A percentile compares a stretch with the other conserved stretches of the same genome.
phyloP scores from a whole-genome alignment of 2,888 invertebrate species.

The Acrocera orbiculus region DNA sequence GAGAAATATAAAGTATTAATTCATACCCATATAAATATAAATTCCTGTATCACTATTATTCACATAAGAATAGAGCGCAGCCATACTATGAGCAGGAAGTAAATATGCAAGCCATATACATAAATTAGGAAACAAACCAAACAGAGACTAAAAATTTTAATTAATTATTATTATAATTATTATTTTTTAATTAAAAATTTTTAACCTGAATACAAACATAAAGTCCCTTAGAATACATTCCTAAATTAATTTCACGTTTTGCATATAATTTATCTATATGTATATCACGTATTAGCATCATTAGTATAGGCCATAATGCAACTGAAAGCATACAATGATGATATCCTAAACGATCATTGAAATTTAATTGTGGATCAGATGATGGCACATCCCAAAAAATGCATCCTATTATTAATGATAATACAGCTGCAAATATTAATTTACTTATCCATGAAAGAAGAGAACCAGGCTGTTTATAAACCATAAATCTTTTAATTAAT shows the following conservation, averaged over 20 bases:
- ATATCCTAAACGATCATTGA: conserved; percentile 69
- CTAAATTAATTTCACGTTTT: conserved; percentile 62
- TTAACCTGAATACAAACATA: conserved; percentile 67
- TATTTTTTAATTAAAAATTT: not conserved
- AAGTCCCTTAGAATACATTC: conserved; percentile 59
- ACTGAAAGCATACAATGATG: conserved; percentile 69
- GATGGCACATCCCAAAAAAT: conserved; percentile 79
- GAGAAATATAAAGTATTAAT: no score
- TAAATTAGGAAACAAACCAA: conserved; percentile 59
- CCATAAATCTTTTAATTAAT: conserved; percentile 34
- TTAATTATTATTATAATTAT: not conserved
- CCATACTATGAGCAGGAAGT: conserved; percentile 79
- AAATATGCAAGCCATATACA: conserved; percentile 70
- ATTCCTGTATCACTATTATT: conserved; percentile 48
- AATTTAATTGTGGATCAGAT: conserved; percentile 51
- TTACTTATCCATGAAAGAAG: conserved; percentile 61
- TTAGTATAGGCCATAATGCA: conserved; percentile 57
- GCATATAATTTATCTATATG: conserved; percentile 41
- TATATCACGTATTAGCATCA: conserved; percentile 35
- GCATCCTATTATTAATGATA: conserved; percentile 70
- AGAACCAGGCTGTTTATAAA: conserved; percentile 75
- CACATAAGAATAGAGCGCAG: conserved; percentile 57
- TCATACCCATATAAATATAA: conserved; percentile 50
- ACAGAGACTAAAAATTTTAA: conserved; percentile 42
- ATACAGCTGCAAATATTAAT: conserved; percentile 58